Base-by-base conservation (phyloP, 2,797 vertebrate genomes). In the Phrynocephalus guinanensis region DNA sequence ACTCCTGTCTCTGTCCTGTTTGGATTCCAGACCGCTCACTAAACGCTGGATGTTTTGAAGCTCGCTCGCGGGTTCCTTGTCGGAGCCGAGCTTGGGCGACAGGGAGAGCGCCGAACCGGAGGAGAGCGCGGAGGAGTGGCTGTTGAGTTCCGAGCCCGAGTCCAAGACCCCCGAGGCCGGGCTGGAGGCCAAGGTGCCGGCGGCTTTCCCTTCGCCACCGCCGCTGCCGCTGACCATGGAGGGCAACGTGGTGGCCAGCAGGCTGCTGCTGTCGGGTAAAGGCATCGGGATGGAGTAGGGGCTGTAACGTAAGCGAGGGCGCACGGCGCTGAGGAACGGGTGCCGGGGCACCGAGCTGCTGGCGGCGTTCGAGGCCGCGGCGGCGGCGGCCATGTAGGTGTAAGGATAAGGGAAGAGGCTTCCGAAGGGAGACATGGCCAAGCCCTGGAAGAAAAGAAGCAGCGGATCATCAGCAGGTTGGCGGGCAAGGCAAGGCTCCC, bases 41-140 rank as follows among this genome's bases (percentile, higher is more conserved):
- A 99, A 94, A 83, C 99, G 98, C 96, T 99, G 99, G 95, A 99
- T 99, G 93, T 97, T 99, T 91, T 99, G 98, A 84, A 99, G 97
- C 96, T 99, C 98, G 94, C 97, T 99, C 92, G 97, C 97, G 26
- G 97, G 96, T 91, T 99, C 98, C 86, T 99, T 99, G 88, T 99
- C 98, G 0, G 97, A 91, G 85, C 97, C 97, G 88, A 98, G 96
- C 91, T 99, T 99, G 83, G 98, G 98, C 15, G 99, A 99, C 91
- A 98, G 90, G 3, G 98, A 98, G 8, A 98, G 96, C 1, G 98
- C 98, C 10, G 79, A 88, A 50, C 98, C 97, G n/a, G 98, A 98
- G 44, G 98, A 98, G 10, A 98, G 96, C 0, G 97, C 96, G 87
- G 98, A 98, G 3, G 98, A 98, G 93, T 98, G 98, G 92, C 98